Evolutionary conservation across 2,113 vertebrate species (phyloP).

Genomic region (Clarias magur): DNA sequence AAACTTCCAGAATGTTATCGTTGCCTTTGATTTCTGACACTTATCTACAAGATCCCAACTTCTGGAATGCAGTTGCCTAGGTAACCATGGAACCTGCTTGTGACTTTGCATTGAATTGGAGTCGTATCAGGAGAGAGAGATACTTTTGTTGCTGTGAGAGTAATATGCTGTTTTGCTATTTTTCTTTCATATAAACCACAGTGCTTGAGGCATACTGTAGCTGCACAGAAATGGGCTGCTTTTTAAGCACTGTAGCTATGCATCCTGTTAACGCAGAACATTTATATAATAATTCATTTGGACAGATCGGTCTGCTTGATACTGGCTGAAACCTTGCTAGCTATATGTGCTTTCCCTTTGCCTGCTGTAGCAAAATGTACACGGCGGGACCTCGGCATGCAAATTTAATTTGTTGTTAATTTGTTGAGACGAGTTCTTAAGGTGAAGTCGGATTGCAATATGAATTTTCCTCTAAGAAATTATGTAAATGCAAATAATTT

Average conservation of each 20-base stretch:
- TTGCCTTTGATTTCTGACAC: slow-evolving; percentile 65
- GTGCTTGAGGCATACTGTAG: neutral
- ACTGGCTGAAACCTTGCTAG: neutral
- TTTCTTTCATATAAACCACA: neutral
- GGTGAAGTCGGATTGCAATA: too few relatives aligned
- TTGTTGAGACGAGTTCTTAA: too few relatives aligned
- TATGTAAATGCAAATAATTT: too few relatives aligned
- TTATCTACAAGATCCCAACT: slow-evolving; percentile 64
- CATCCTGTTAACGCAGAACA: neutral
- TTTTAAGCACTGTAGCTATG: neutral
- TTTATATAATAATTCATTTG: neutral
- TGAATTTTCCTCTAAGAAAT: too few relatives aligned
- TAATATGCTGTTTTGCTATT: neutral
- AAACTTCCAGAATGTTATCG: slow-evolving; percentile 54
- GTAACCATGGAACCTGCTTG: slow-evolving; percentile 63
- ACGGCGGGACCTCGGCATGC: too few relatives aligned
- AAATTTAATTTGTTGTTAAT: too few relatives aligned
- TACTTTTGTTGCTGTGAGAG: neutral
- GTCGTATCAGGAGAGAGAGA: neutral
- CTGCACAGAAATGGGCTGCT: neutral
- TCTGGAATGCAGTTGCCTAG: slow-evolving; percentile 66
- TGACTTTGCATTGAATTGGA: slow-evolving; percentile 56
- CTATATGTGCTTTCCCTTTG: too few relatives aligned
- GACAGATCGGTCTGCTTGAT: neutral
- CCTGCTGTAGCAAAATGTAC: too few relatives aligned